Evolutionary conservation across 2,888 invertebrate species (phyloP).

Genomic region (Eucera pruinosa): DNA sequence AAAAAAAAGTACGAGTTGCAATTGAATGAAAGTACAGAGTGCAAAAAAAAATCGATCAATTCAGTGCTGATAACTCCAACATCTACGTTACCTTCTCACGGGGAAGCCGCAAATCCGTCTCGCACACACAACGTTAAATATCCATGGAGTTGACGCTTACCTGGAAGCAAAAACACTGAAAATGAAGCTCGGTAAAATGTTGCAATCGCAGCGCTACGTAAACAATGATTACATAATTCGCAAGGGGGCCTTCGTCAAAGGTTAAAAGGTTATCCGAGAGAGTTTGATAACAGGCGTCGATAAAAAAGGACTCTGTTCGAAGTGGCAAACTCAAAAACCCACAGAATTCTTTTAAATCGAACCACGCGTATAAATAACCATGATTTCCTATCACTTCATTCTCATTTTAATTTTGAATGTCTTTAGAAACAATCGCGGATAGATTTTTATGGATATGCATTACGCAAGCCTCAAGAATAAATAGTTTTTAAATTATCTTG

Average conservation of each 20-base stretch:
- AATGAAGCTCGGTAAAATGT: neutral
- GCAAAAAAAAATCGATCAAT: constrained; percentile 7
- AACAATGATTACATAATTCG: neutral
- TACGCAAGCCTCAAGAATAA: no score
- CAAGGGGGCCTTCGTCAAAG: neutral
- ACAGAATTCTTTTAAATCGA: constrained; percentile 1
- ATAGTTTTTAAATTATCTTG: no score
- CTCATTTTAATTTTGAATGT: neutral
- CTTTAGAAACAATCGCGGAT: neutral
- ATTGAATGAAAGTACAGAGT: neutral
- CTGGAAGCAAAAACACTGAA: constrained; percentile 74
- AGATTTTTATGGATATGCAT: no score
- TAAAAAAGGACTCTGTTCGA: constrained; percentile 56
- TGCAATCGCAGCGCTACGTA: no score
- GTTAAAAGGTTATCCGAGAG: neutral
- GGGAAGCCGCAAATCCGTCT: constrained; percentile 39
- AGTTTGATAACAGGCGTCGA: constrained; percentile 62
- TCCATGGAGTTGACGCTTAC: constrained; percentile 69
- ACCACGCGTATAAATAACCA: no score
- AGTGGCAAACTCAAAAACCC: neutral
- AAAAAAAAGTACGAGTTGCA: no score
- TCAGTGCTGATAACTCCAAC: constrained; percentile 59
- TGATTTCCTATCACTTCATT: neutral
- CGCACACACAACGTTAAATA: neutral
- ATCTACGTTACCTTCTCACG: constrained; percentile 67